These are phyloP conservation scores for Drosophila fuyamai DNA, from an alignment of 1,140 invertebrate genomes.

Conservation along the genomic window DNA sequence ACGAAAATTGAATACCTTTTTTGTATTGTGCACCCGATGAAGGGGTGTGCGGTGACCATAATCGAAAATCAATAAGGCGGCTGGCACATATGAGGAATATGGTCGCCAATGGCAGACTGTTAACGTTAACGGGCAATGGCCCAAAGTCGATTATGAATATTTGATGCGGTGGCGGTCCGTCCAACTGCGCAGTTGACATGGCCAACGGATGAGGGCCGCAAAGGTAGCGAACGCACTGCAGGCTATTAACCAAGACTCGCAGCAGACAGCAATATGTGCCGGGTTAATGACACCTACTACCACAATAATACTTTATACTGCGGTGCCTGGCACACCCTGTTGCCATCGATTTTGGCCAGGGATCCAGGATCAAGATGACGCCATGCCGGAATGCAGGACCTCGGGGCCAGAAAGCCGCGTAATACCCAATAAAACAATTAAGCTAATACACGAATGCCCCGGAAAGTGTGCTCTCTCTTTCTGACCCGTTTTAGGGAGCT, in stretches of 20 bases:
- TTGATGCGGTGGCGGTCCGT: conserved; percentile 49
- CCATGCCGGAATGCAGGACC: conserved; percentile 33
- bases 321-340: conserved; percentile 11
- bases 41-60: conserved; percentile 52
- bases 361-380: conserved; percentile 22
- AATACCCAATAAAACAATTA: conserved; percentile 51
- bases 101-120: conserved; percentile 24
- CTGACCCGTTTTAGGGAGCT: not conserved
- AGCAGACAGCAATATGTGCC: conserved; percentile 20
- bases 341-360: conserved; percentile 37
- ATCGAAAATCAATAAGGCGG: conserved; percentile 76
- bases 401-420: conserved; percentile 29
- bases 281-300: conserved; percentile 42
- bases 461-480: conserved; percentile 15
- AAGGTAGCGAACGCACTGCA: conserved; percentile 24
- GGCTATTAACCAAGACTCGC: conserved; percentile 17
- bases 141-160: conserved; percentile 61
- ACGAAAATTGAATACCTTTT: not conserved
- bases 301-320: not conserved
- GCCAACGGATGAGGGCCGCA: conserved; percentile 4
- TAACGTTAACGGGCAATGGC: conserved; percentile 45
- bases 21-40: conserved; percentile 10
- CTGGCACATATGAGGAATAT: conserved; percentile 59
- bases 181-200: conserved; percentile 61
- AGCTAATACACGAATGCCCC: conserved; percentile 44